These are phyloP conservation scores for Panulirus ornatus DNA, from an alignment of 1,140 invertebrate species.

Conservation along the genomic window DNA sequence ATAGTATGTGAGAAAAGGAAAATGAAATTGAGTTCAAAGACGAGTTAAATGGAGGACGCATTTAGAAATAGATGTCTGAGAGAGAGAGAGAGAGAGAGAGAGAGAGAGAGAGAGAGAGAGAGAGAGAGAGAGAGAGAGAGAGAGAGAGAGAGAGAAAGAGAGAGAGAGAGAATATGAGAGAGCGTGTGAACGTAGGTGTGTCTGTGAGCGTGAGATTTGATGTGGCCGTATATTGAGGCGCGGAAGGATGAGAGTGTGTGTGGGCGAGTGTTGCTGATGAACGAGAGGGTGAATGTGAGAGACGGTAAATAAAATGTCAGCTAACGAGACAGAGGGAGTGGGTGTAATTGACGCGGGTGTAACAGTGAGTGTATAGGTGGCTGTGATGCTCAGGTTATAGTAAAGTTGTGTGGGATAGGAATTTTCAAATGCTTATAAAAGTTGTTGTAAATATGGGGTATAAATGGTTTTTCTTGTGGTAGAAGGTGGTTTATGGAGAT, in stretches of 20 bases:
- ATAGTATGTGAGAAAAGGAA: neutral
- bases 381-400: no score
- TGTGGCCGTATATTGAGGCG: neutral
- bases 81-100: no score
- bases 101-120: neutral
- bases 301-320: neutral
- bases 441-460: neutral
- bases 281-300: neutral
- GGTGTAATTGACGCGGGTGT: neutral
- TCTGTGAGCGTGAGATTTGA: neutral
- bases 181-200: neutral
- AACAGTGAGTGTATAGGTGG: no score
- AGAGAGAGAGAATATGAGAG: neutral
- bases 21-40: neutral
- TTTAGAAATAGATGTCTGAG: neutral
- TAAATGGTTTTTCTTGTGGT: neutral
- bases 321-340: neutral
- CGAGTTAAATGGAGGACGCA: neutral
- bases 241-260: neutral
- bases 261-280: no score
- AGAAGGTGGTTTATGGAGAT: neutral
- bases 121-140: constrained; percentile 14
- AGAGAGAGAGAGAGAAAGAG: no score
- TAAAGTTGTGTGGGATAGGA: no score
- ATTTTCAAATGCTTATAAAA: no score